Base-by-base conservation (phyloP, 2,888 invertebrate genomes). In the Stegana nigrithorax region DNA sequence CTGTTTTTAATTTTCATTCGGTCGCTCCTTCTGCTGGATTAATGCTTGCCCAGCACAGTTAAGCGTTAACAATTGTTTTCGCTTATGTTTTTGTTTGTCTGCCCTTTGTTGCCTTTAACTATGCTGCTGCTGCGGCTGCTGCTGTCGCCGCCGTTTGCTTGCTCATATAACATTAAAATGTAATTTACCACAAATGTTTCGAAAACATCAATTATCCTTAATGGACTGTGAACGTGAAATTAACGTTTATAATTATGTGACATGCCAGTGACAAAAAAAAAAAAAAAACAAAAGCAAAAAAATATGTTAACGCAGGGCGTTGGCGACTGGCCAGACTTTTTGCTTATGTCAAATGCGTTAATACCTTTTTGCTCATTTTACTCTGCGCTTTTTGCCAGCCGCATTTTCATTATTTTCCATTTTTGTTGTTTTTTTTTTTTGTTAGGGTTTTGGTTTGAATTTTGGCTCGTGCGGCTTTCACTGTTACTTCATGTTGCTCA, bases 231-330 rank as follows among this genome's bases (percentile, higher is more conserved):
- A 74, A 69, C 73, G 80, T 70, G 75, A 80, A 78, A 78, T 70
- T 78, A 80, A 73, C 80, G 77, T 73, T 76, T 70, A 76, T 74
- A 80, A 80, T 76, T 78, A 77, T 74, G 79, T 73, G 80, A 78
- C 77, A 72, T 59, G 68, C 64, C 64, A 61, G 57, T 21, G 59
- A 32, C n/a, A 55, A 53, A 59, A 65, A 63, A 65, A 72, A 44
- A 39, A 17, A 27, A 14, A 45, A 59, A 45, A 14, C 32, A n/a
- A 25, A 45, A n/a, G n/a, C n/a, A n/a, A n/a, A n/a, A 57, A 26
- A 8, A 14, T 4, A n/a, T 42, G 26, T 25, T 32, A 1, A 8
- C 23, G 19, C 14, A 53, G 25, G 36, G 45, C 32, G 10, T 36
- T 39, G 39, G 29, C 42, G 7, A 39, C 23, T 29, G 63, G 55